Evolutionary conservation across 30 jellyfish, hydroid and myxozoan species (phyloP).

Genomic region (Hydractinia symbiolongicarpus): DNA sequence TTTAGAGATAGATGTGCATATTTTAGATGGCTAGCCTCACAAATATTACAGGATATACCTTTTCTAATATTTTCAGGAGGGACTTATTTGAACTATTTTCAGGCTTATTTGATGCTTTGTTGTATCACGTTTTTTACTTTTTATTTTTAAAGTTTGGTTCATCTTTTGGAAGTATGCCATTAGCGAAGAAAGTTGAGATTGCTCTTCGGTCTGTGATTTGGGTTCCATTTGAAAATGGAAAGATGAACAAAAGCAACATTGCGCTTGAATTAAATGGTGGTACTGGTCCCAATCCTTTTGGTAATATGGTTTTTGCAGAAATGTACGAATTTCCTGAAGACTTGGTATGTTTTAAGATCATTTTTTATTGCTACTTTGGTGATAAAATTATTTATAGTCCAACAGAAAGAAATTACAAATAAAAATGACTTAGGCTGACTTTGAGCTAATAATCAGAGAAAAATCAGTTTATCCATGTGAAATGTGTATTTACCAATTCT

Average conservation of each 20-base stretch:
- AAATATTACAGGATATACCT: too few species aligned
- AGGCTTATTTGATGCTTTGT: background rate
- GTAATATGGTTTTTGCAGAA: slow-evolving; percentile 34
- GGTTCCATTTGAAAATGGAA: slow-evolving; percentile 73
- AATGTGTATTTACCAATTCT: too few species aligned
- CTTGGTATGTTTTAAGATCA: background rate
- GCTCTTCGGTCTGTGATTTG: slow-evolving; percentile 61
- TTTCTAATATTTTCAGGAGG: too few species aligned
- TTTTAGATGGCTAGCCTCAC: too few species aligned
- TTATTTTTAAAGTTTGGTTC: slow-evolving; percentile 49
- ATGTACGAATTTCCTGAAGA: slow-evolving; percentile 16
- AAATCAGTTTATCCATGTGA: too few species aligned
- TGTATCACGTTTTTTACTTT: background rate
- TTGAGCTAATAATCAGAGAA: too few species aligned
- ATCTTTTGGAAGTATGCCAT: slow-evolving; percentile 73
- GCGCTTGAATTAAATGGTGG: slow-evolving; percentile 69
- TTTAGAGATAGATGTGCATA: too few species aligned
- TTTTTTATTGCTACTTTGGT: too few species aligned
- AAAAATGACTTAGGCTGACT: background rate
- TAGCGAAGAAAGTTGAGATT: slow-evolving; percentile 61
- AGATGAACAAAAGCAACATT: slow-evolving; percentile 35
- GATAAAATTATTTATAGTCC: too few species aligned
- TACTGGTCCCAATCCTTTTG: slow-evolving; percentile 71
- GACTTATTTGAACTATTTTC: too few species aligned
- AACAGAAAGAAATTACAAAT: background rate